These are phyloP conservation scores for Argyra leucocephala DNA, from an alignment of 2,888 invertebrate genomes.

Conservation along the genomic window DNA sequence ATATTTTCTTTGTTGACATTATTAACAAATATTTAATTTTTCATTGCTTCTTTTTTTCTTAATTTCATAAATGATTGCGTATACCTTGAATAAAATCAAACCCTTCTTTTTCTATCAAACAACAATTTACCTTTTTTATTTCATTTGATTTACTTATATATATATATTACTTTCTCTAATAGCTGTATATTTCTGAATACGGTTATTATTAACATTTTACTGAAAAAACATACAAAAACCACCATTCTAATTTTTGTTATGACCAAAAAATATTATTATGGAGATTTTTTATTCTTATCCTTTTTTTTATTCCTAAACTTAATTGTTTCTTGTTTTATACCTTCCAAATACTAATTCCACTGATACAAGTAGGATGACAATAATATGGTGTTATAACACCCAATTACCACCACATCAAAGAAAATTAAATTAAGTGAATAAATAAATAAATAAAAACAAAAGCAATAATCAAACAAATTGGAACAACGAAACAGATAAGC, in stretches of 20 bases:
- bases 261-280: too few species aligned
- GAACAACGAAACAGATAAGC: neutral
- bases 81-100: neutral
- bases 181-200: too few species aligned
- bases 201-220: too few species aligned
- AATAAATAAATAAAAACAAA: neutral
- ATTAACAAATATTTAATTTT: conserved; percentile 1
- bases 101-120: neutral
- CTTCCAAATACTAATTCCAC: too few species aligned
- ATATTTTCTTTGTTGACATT: neutral
- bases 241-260: too few species aligned
- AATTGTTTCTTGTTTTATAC: too few species aligned
- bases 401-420: conserved; percentile 2
- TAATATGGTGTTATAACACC: conserved; percentile 3
- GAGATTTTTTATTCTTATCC: too few species aligned
- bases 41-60: neutral
- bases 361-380: too few species aligned
- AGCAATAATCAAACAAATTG: neutral
- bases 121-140: neutral
- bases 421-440: neutral
- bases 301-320: too few species aligned
- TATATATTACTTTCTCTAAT: too few species aligned
- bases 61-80: neutral
- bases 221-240: too few species aligned
- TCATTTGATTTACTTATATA: too few species aligned